phyloP scores from a whole-genome alignment of 2,113 vertebrate genomes.

The Glaucidium brasilianum region DNA sequence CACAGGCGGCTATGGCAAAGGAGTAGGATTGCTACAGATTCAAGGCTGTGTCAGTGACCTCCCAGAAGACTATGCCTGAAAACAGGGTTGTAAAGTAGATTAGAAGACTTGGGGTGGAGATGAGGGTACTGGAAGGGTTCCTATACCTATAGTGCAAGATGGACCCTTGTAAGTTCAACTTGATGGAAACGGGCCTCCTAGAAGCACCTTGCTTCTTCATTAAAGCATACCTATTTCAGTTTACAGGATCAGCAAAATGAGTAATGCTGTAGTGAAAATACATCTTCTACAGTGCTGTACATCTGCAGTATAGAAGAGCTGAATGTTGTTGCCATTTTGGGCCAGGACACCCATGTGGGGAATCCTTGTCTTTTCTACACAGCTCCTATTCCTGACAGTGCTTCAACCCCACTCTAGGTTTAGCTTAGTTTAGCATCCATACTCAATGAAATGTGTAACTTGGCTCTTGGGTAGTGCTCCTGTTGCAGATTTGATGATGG shows the following conservation, averaged over 20 bases:
- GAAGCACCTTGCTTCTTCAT: background rate
- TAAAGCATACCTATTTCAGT: background rate
- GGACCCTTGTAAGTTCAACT: background rate
- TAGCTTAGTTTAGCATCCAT: background rate
- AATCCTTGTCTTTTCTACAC: background rate
- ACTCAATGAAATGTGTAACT: background rate
- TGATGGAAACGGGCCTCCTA: background rate
- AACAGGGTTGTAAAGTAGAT: background rate
- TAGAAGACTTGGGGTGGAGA: background rate
- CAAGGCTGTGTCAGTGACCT: background rate
- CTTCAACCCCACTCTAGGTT: background rate
- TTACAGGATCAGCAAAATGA: background rate
- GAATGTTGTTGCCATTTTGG: background rate
- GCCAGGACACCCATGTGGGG: background rate
- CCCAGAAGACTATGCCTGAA: background rate
- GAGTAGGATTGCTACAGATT: background rate
- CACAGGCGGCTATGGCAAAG: background rate
- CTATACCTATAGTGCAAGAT: background rate
- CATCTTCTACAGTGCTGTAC: background rate
- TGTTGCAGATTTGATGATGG: background rate
- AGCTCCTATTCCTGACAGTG: background rate
- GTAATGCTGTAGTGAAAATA: background rate
- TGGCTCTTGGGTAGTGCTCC: background rate
- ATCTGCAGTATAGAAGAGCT: background rate
- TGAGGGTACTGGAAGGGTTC: background rate